These are phyloP conservation scores for Myripristis jacobus DNA, from an alignment of 2,797 vertebrate species.

Conservation along the genomic window DNA sequence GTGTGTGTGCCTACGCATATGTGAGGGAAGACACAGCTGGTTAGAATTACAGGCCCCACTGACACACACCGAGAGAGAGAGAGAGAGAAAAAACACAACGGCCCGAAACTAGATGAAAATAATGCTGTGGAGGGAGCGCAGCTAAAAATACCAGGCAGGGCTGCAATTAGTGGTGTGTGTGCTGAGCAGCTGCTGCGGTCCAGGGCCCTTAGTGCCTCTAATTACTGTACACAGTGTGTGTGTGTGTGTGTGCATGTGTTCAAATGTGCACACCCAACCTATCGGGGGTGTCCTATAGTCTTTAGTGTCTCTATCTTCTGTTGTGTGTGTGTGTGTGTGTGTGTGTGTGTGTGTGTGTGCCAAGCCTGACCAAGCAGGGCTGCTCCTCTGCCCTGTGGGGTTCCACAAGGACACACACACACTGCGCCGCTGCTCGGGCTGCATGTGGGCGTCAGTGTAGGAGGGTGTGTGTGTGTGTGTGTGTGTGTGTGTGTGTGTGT, in stretches of 20 bases:
- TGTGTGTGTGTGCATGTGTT: conserved; percentile 31
- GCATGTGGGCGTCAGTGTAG: too few relatives aligned
- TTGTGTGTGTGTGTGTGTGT: conserved; percentile 10
- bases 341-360: neutral
- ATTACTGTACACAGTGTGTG: conserved; percentile 74
- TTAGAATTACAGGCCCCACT: conserved; percentile 83
- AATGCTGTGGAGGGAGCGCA: conserved; percentile 75
- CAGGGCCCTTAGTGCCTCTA: conserved; percentile 81
- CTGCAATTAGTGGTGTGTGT: conserved; percentile 87
- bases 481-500: neutral
- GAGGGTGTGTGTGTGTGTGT: too few relatives aligned
- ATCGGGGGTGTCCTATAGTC: conserved; percentile 51
- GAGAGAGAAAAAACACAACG: conserved; percentile 50
- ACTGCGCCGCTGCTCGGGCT: too few relatives aligned
- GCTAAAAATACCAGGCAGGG: conserved; percentile 84
- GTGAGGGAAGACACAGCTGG: conserved; percentile 78
- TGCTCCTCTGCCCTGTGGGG: conserved; percentile 45
- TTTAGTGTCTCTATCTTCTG: conserved; percentile 53
- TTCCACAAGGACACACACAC: conserved; percentile 61
- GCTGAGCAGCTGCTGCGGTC: conserved; percentile 81
- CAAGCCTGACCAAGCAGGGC: conserved; percentile 23
- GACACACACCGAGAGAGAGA: conserved; percentile 73
- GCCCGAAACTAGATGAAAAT: conserved; percentile 81
- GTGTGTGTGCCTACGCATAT: conserved; percentile 49
- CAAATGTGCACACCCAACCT: conserved; percentile 46